Evolutionary conservation across 2,888 invertebrate species (phyloP), one percentile per base, ranked within the genome.

Genomic region (Lottia scabra): DNA sequence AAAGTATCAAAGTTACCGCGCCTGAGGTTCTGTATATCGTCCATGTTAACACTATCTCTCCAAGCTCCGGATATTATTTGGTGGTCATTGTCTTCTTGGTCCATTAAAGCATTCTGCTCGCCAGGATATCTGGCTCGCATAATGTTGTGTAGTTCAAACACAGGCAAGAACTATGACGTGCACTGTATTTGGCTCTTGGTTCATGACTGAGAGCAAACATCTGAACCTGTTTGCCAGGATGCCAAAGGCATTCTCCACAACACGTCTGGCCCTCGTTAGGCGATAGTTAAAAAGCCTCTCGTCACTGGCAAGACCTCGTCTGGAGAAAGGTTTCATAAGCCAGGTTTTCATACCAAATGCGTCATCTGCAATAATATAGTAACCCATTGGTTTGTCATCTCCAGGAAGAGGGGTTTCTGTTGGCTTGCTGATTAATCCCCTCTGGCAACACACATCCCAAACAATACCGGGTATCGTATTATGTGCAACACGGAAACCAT

Each of bases 241-340:
- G n/a, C n/a, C n/a, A n/a, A n/a, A n/a, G n/a, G n/a, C n/a, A n/a
- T n/a, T n/a, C n/a, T n/a, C n/a, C n/a, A n/a, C n/a, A n/a, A n/a
- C n/a, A n/a, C n/a, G n/a, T n/a, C n/a, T n/a, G 16, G 48, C 13
- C 13, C 16, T 13, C 48, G 13, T 13, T 15, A 76, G 46, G 27
- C 76, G 62, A 63, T 76, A 76, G 64, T 76, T 76, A 45, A 67
- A 73, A 19, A 73, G 65, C 19, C 56, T 19, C 65, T 70, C 68
- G 26, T 67, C 48, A 12, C 74, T 62, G 67, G 45, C 68, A 15
- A 75, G 68, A 46, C 67, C 48, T 13, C 68, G 27, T 27, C 65
- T 63, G 1, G 70, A 68, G 66, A 79, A 80, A 1, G 74, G 80
- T 30, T 76, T 80, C 74, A 80, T 76, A 27, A 80, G 62, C 67